Evolutionary conservation across 1,140 invertebrate species (phyloP).

Genomic region (Saccostrea glomerata): DNA sequence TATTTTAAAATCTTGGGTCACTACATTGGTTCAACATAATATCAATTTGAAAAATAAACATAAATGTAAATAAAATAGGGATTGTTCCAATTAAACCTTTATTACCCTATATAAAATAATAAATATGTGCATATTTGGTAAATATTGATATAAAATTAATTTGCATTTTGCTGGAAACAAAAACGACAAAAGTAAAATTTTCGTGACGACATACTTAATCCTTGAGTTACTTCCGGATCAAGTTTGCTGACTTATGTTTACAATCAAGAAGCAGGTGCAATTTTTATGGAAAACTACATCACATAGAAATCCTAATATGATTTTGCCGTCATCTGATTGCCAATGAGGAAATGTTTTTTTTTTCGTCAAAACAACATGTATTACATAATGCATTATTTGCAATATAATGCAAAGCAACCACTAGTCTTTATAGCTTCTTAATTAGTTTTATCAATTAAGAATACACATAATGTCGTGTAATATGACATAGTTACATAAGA

Average conservation of each 20-base stretch:
- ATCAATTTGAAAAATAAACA: too few species aligned
- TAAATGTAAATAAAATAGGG: too few species aligned
- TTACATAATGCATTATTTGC: background rate
- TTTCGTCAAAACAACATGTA: background rate
- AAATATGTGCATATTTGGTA: too few species aligned
- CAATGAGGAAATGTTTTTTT: background rate
- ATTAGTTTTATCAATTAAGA: constrained; percentile 18
- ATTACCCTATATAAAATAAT: too few species aligned
- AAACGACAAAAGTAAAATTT: background rate
- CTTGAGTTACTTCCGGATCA: background rate
- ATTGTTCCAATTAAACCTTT: too few species aligned
- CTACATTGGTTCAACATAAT: too few species aligned
- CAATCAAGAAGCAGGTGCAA: background rate
- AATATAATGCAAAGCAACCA: background rate
- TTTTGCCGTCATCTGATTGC: background rate
- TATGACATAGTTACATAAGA: constrained; percentile 27
- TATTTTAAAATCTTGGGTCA: too few species aligned
- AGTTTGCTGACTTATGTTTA: background rate
- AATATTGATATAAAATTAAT: background rate
- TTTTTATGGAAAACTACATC: background rate
- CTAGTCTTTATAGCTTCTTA: background rate
- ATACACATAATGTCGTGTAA: constrained; percentile 27
- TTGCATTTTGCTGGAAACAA: background rate
- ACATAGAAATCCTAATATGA: background rate
- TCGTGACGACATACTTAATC: constrained; percentile 4